Conservation (phyloP, 2,113 vertebrate genomes). For the Cygnus buccinator region DNA sequence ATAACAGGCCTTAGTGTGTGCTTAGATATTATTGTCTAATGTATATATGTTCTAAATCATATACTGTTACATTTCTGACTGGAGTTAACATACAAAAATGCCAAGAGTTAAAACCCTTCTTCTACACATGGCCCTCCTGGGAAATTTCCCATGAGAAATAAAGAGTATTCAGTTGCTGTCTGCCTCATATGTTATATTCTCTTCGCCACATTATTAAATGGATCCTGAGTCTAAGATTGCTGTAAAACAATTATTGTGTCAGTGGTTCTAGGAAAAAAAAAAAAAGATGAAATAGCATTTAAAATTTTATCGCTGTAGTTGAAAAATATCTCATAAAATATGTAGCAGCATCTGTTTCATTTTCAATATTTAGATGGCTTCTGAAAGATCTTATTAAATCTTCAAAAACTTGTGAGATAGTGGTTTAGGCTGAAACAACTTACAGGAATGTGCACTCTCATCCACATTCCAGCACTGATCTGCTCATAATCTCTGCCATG, state of each 20-base stretch:
- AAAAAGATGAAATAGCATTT: not conserved
- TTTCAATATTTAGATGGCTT: constrained; percentile 45
- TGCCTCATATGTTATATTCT: not conserved
- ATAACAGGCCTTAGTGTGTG: not conserved
- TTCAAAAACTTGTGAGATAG: constrained; percentile 23
- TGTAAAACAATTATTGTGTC: constrained; percentile 33
- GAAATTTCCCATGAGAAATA: not conserved
- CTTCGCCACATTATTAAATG: constrained; percentile 22
- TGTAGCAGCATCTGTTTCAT: constrained; percentile 8
- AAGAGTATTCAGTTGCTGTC: not conserved
- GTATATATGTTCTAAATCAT: not conserved
- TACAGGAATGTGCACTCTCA: not conserved
- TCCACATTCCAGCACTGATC: not conserved
- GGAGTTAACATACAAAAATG: not conserved
- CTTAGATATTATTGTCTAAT: not conserved
- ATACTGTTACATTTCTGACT: not conserved
- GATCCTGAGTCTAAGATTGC: not conserved
- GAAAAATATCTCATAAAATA: constrained; percentile 55
- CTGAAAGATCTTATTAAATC: constrained; percentile 28
- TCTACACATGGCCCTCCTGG: not conserved
- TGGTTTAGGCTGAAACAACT: not conserved
- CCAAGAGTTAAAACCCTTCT: not conserved
- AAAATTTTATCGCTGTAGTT: constrained; percentile 11
- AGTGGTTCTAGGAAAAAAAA: not conserved
- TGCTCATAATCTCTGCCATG: not conserved